Conservation (phyloP, 2,113 vertebrate genomes). For the Phoxinus phoxinus region DNA sequence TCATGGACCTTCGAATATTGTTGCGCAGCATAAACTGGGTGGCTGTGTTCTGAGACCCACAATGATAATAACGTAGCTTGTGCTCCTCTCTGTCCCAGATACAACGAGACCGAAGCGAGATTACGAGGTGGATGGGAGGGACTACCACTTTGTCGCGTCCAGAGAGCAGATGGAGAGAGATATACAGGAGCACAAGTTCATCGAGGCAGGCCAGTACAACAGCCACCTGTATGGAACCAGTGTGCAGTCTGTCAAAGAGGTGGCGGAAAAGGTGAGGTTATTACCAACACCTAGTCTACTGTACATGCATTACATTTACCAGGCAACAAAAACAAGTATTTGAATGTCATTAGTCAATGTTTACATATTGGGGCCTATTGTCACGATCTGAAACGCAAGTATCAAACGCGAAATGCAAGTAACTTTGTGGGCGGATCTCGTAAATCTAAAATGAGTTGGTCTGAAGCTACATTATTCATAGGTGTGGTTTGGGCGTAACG, state of each 20-base stretch:
- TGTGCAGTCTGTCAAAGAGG: conserved; percentile 95
- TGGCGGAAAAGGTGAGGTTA: conserved; percentile 90
- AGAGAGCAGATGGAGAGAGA: conserved; percentile 98
- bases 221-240: conserved; percentile 97
- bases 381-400: too few relatives aligned
- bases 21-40: background rate
- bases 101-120: conserved; percentile 96
- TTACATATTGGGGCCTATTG: too few relatives aligned
- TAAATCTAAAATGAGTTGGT: too few relatives aligned
- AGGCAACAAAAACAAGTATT: background rate
- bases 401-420: too few relatives aligned
- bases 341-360: background rate
- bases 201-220: conserved; percentile 99
- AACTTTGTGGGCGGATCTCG: too few relatives aligned
- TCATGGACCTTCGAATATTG: background rate
- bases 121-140: conserved; percentile 94
- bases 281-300: background rate
- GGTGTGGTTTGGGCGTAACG: too few relatives aligned
- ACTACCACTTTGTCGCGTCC: conserved; percentile 95
- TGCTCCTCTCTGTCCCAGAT: conserved; percentile 71
- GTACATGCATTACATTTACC: background rate
- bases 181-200: conserved; percentile 98
- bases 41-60: too few relatives aligned
- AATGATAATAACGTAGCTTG: background rate
- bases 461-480: too few relatives aligned